Percentiles rank a stretch among this genome's conserved stretches.
Conservation (phyloP, 2,113 vertebrate genomes). For the Microtus ochrogaster region DNA sequence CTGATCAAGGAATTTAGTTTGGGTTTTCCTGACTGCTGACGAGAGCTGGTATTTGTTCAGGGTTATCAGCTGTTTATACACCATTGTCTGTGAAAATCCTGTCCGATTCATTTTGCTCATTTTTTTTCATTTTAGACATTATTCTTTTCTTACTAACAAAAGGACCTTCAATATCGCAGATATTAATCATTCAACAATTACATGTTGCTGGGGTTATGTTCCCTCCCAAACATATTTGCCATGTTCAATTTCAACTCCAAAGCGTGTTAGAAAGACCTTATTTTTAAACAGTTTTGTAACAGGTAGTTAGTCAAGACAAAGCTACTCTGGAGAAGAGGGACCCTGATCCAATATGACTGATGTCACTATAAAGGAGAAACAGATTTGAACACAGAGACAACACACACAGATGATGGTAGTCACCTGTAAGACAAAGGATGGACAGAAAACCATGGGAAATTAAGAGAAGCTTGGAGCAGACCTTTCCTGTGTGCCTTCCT, state of each 20-base stretch:
- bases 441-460: neutral
- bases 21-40: neutral
- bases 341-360: neutral
- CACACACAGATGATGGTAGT: neutral
- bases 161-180: neutral
- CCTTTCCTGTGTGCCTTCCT: neutral
- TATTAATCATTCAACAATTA: neutral
- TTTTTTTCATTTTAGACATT: conserved; percentile 42
- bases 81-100: neutral
- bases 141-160: neutral
- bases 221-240: neutral
- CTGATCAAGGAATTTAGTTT: neutral
- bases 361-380: neutral
- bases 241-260: neutral
- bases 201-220: neutral
- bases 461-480: neutral
- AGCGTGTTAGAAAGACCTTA: neutral
- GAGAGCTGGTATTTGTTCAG: neutral
- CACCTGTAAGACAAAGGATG: neutral
- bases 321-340: neutral
- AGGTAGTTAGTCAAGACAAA: neutral
- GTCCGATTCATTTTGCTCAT: neutral
- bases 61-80: neutral
- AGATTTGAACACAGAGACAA: neutral
- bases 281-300: neutral